phyloP scores from a whole-genome alignment of 2,113 vertebrate genomes.

The Tichodroma muraria region DNA sequence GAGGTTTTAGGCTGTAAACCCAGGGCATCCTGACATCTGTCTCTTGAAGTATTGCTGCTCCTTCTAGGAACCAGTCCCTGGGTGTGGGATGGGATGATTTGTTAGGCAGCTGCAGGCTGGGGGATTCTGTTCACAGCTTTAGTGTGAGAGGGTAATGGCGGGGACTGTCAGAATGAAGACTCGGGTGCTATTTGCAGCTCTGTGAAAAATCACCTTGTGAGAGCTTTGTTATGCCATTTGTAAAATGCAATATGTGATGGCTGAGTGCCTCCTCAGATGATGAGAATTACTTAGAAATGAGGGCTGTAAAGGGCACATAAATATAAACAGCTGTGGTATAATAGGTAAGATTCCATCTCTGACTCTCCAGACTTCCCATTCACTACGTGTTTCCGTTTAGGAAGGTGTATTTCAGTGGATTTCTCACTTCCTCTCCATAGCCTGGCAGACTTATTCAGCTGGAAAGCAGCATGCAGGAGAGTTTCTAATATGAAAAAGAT shows the following conservation, averaged over 20 bases:
- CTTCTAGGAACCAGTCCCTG: neutral
- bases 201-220: constrained; percentile 40
- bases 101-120: neutral
- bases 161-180: constrained; percentile 23
- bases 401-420: neutral
- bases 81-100: neutral
- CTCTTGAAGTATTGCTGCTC: neutral
- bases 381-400: neutral
- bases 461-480: neutral
- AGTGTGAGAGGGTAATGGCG: neutral
- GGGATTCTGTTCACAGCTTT: constrained; percentile 22
- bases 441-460: neutral
- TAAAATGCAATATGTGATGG: constrained; percentile 26
- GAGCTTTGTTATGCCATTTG: constrained; percentile 45
- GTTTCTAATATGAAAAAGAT: neutral
- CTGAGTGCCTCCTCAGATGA: constrained; percentile 31
- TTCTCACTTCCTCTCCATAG: neutral
- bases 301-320: constrained; percentile 51
- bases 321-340: constrained; percentile 45
- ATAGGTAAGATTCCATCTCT: constrained; percentile 37
- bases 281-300: constrained; percentile 52
- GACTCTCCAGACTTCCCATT: neutral
- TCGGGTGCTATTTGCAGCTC: constrained; percentile 26
- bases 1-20: neutral
- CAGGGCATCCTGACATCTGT: neutral